Conservation (phyloP, 64 coral and sea anemone species). For the Exaiptasia diaphana region DNA sequence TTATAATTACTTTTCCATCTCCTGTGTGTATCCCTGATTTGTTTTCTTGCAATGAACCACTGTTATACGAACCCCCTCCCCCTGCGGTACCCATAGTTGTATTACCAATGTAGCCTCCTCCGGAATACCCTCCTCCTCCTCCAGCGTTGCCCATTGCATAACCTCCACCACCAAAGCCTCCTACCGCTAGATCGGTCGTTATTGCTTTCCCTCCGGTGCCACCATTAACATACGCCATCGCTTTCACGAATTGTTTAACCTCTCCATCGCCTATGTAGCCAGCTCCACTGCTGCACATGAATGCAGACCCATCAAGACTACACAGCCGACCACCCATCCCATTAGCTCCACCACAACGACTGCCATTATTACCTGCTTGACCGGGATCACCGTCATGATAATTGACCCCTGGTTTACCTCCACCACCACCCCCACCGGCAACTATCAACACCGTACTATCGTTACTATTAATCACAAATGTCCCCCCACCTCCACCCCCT, state of each 20-base stretch:
- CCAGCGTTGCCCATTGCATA: slow-evolving; percentile 58
- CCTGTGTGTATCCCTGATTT: slow-evolving; percentile 57
- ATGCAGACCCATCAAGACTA: background rate
- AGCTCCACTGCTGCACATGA: slow-evolving; percentile 43
- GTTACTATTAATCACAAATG: slow-evolving; percentile 44
- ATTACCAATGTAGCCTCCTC: slow-evolving; percentile 49
- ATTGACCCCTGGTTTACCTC: background rate
- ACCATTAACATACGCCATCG: slow-evolving; percentile 41
- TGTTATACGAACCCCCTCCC: slow-evolving; percentile 73
- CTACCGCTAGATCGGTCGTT: background rate
- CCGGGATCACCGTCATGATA: slow-evolving; percentile 67
- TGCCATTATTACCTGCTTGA: slow-evolving; percentile 50
- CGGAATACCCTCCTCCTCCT: slow-evolving; percentile 78
- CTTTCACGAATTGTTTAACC: background rate
- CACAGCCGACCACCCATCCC: slow-evolving; percentile 37
- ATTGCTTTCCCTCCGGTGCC: slow-evolving; percentile 37
- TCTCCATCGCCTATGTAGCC: slow-evolving; percentile 46
- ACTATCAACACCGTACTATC: slow-evolving; percentile 33
- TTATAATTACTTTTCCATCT: slow-evolving; percentile 57
- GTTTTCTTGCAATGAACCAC: slow-evolving; percentile 19
- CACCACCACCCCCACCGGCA: slow-evolving; percentile 79
- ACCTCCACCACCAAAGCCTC: slow-evolving; percentile 82
- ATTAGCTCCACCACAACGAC: slow-evolving; percentile 31
- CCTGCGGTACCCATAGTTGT: slow-evolving; percentile 39
- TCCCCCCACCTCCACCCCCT: slow-evolving; percentile 74